Evolutionary conservation across 2,888 invertebrate species (phyloP).

Genomic region (Teinopalpus imperialis): DNA sequence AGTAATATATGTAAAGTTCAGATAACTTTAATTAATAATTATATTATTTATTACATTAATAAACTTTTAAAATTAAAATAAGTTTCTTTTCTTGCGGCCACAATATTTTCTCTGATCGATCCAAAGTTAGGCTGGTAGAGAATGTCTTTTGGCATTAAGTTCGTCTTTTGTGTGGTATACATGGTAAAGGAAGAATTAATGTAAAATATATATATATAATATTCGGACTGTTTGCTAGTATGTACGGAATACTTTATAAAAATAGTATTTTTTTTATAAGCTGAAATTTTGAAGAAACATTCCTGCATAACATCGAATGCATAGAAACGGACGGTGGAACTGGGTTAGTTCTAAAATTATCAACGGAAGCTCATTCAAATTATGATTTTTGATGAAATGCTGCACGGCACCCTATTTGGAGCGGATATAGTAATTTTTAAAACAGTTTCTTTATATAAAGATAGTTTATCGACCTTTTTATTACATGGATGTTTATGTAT

Average conservation of each 20-base stretch:
- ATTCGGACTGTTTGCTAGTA: too few relatives aligned
- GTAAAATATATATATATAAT: neutral
- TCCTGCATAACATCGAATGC: conserved; percentile 26
- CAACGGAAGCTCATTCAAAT: conserved; percentile 72
- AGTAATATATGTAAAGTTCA: too few relatives aligned
- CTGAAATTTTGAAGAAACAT: conserved; percentile 17
- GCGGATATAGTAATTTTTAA: conserved; percentile 57
- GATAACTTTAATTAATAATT: too few relatives aligned
- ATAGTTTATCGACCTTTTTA: conserved; percentile 41
- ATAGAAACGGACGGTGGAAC: conserved; percentile 40
- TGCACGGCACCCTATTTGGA: conserved; percentile 48
- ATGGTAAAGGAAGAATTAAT: too few relatives aligned
- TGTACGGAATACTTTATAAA: too few relatives aligned
- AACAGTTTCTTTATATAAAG: conserved; percentile 36
- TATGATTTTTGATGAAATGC: conserved; percentile 78
- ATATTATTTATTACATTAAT: too few relatives aligned
- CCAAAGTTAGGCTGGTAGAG: too few relatives aligned
- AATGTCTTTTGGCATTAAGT: too few relatives aligned
- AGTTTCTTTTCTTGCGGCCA: too few relatives aligned
- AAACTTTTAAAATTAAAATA: too few relatives aligned
- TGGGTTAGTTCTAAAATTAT: conserved; percentile 72
- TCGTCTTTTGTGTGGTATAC: too few relatives aligned
- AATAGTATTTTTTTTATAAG: neutral
- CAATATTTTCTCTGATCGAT: too few relatives aligned
- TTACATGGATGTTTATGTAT: conserved; percentile 32